Evolutionary conservation across 1,140 invertebrate genomes (phyloP), one percentile per base, ranked within the genome.

Genomic region (Chlorops oryzae): DNA sequence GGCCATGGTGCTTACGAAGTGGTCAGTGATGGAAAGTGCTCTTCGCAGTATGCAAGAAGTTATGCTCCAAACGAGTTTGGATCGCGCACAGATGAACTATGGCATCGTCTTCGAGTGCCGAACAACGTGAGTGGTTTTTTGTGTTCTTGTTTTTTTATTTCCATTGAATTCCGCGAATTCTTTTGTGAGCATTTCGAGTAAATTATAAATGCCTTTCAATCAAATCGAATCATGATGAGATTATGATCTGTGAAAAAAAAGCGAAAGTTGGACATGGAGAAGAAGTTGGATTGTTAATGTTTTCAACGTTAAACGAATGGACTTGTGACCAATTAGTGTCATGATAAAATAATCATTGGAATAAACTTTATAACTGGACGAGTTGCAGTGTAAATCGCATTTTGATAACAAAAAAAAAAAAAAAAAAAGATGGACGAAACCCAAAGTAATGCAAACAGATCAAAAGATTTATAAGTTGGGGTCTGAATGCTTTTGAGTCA

Each of bases 51-150:
- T 68, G 17, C 65, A 68, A 56, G 65, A 68, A 50, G 57, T 50
- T 0, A 68, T 68, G 65, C 55, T 68, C 1, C 38, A 61, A 0
- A 68, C 56, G 9, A 68, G 65, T 17, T 47, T 68, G 32, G 63
- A 68, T 34, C 61, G 65, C 9, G 65, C 65, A 0, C 57, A 60
- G 39, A 65, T 68, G 1, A 68, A 68, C 39, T 55, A 61, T 21
- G 65, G 65, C 2, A 68, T 68, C 18, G 59, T 68, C 37, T 68
- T 68, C n/a, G 62, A 68, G 47, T 68, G 65, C 24, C 65, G 65
- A 27, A 65, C 65, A 42, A 59, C 61, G 65, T 68, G 54, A 62
- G 65, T 54, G 50, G 28, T 15, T 15, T 20, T 42, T 42, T 42
- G 7, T 10, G 20, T 42, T 39, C 35, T 10, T 39, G 18, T 28